Percentiles rank a stretch among this genome's conserved stretches.
phyloP scores from a whole-genome alignment of 2,888 invertebrate species.

The Dryomyza anilis region DNA sequence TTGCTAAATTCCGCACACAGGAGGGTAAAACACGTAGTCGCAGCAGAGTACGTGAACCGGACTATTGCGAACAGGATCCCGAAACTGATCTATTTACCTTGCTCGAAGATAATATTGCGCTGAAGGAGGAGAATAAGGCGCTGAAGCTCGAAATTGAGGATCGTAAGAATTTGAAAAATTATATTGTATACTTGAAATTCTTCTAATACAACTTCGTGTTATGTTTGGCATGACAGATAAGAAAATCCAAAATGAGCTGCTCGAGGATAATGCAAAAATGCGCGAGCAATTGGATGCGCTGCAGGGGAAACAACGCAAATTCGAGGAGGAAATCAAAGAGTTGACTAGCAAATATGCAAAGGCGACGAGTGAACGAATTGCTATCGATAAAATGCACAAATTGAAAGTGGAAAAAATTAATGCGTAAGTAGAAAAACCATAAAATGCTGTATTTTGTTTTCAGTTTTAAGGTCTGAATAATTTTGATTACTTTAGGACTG shows the following conservation, averaged over 20 bases:
- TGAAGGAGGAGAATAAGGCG: conserved; percentile 59
- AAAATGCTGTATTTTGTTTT: background rate
- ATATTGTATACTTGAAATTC: background rate
- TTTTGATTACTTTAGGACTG: background rate
- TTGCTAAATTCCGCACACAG: conserved; percentile 59
- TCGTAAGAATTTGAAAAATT: conserved; percentile 45
- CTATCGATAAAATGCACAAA: conserved; percentile 54
- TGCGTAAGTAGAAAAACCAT: conserved; percentile 38
- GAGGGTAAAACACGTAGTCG: conserved; percentile 59
- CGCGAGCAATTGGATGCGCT: conserved; percentile 46
- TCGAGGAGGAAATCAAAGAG: conserved; percentile 51
- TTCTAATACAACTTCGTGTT: too few species aligned
- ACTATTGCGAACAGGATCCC: conserved; percentile 58
- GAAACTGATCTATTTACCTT: conserved; percentile 59
- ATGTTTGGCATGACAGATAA: too few species aligned
- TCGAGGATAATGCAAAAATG: conserved; percentile 51
- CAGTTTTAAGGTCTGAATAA: background rate
- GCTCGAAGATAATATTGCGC: conserved; percentile 58
- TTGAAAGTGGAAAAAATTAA: conserved; percentile 56
- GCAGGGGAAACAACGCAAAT: conserved; percentile 43
- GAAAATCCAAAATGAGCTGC: conserved; percentile 50
- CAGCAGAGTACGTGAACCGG: conserved; percentile 58
- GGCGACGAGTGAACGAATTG: conserved; percentile 51
- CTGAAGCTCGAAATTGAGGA: conserved; percentile 55
- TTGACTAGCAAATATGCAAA: conserved; percentile 48